phyloP scores from a whole-genome alignment of 2,888 invertebrate genomes.

The Stegophylla sp. region DNA sequence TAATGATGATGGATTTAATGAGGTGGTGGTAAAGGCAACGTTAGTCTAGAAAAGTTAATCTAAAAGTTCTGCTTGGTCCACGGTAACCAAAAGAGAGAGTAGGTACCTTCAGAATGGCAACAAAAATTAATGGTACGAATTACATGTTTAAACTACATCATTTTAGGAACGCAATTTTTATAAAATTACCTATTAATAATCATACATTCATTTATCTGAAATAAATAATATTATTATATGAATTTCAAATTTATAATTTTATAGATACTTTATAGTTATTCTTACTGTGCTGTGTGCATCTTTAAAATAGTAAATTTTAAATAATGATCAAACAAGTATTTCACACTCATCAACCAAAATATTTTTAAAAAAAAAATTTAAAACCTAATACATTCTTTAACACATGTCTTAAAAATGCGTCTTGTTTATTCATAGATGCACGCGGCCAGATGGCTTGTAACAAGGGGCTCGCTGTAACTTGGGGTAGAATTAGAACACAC shows the following conservation, averaged over 20 bases:
- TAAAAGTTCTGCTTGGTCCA: conserved; percentile 17
- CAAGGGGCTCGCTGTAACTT: conserved; percentile 46
- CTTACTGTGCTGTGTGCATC: too few relatives aligned
- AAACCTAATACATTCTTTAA: conserved; percentile 24
- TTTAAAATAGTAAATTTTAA: too few relatives aligned
- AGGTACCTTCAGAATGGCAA: neutral
- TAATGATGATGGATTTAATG: too few relatives aligned
- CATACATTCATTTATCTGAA: too few relatives aligned
- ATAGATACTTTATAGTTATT: too few relatives aligned
- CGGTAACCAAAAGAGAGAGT: conserved; percentile 39
- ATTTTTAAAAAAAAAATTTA: conserved; percentile 1
- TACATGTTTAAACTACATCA: neutral
- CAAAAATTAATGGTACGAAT: conserved; percentile 25
- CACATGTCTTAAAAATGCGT: conserved; percentile 48
- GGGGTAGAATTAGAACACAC: conserved; percentile 30
- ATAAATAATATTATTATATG: too few relatives aligned
- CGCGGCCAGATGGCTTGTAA: conserved; percentile 41
- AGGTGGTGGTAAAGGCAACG: neutral
- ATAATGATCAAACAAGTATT: too few relatives aligned
- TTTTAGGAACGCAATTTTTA: neutral
- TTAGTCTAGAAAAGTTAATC: conserved; percentile 48
- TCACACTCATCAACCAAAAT: neutral
- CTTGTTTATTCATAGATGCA: conserved; percentile 50
- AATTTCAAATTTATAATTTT: too few relatives aligned
- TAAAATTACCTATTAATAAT: too few relatives aligned